These are phyloP conservation scores for Graphium colonna DNA, from an alignment of 2,888 invertebrate species.

Conservation along the genomic window DNA sequence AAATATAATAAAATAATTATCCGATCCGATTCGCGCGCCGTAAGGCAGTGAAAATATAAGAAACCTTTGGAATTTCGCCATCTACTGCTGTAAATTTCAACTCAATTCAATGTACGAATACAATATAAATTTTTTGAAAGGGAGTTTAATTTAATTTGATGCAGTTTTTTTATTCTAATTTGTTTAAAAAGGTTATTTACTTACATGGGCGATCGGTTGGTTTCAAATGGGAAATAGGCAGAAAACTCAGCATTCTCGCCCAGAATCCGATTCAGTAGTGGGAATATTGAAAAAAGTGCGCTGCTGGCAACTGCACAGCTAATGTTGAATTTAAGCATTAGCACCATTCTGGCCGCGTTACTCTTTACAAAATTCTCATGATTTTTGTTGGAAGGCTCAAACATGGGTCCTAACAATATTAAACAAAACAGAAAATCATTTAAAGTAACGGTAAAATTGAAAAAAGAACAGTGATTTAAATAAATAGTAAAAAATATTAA, in stretches of 20 bases:
- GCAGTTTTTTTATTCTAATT: not conserved
- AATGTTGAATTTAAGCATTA: conserved; percentile 46
- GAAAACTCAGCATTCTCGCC: conserved; percentile 48
- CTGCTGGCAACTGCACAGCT: conserved; percentile 40
- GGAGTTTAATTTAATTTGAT: not conserved
- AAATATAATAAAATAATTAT: too few relatives aligned
- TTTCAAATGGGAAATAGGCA: conserved; percentile 61
- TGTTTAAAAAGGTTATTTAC: conserved; percentile 27
- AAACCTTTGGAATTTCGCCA: too few relatives aligned
- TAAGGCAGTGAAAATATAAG: too few relatives aligned
- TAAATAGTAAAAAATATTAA: too few relatives aligned
- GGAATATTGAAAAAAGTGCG: conserved; percentile 46
- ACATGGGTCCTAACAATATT: conserved; percentile 41
- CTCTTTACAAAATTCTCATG: conserved; percentile 44
- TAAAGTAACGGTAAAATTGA: too few relatives aligned
- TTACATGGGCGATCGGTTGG: conserved; percentile 44
- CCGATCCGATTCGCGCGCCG: too few relatives aligned
- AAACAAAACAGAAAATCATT: too few relatives aligned
- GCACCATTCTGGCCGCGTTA: conserved; percentile 48
- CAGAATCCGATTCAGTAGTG: conserved; percentile 46
- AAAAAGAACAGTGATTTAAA: too few relatives aligned
- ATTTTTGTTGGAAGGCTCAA: conserved; percentile 41
- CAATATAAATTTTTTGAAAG: not conserved
- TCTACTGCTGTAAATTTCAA: too few relatives aligned
- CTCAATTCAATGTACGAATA: not conserved